These are phyloP conservation scores for Ceramica pisi DNA, from an alignment of 2,888 invertebrate species.

Conservation along the genomic window DNA sequence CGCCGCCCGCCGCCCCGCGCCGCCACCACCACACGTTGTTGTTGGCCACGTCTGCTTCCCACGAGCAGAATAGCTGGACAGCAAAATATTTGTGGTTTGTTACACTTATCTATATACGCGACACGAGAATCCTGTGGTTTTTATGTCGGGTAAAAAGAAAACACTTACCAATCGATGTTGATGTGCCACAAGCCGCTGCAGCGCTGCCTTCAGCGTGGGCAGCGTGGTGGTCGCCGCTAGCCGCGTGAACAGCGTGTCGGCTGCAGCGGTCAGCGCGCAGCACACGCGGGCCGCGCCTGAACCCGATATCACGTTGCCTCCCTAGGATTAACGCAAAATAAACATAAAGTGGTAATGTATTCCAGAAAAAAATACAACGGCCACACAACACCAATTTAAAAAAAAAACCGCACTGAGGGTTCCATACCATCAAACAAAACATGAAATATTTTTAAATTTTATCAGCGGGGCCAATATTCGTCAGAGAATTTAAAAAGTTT, in stretches of 20 bases:
- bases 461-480: too few relatives aligned
- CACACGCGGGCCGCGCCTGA: slow-evolving; percentile 97
- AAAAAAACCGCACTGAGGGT: too few relatives aligned
- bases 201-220: slow-evolving; percentile 95
- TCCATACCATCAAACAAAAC: too few relatives aligned
- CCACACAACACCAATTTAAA: too few relatives aligned
- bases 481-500: too few relatives aligned
- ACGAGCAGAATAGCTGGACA: slow-evolving; percentile 78
- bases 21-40: slow-evolving; percentile 79
- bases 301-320: slow-evolving; percentile 92
- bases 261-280: slow-evolving; percentile 96
- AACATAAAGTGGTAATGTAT: background rate
- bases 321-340: slow-evolving; percentile 64
- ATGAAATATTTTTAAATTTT: too few relatives aligned
- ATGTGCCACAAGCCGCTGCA: slow-evolving; percentile 95
- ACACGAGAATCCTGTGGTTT: too few relatives aligned
- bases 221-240: slow-evolving; percentile 97
- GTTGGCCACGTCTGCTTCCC: slow-evolving; percentile 81
- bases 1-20: slow-evolving; percentile 70
- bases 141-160: too few relatives aligned
- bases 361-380: too few relatives aligned
- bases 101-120: too few relatives aligned
- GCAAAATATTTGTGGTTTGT: background rate
- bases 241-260: slow-evolving; percentile 97
- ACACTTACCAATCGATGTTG: slow-evolving; percentile 94